phyloP scores from a whole-genome alignment of 2,888 invertebrate genomes.

The Athalia rosae region DNA sequence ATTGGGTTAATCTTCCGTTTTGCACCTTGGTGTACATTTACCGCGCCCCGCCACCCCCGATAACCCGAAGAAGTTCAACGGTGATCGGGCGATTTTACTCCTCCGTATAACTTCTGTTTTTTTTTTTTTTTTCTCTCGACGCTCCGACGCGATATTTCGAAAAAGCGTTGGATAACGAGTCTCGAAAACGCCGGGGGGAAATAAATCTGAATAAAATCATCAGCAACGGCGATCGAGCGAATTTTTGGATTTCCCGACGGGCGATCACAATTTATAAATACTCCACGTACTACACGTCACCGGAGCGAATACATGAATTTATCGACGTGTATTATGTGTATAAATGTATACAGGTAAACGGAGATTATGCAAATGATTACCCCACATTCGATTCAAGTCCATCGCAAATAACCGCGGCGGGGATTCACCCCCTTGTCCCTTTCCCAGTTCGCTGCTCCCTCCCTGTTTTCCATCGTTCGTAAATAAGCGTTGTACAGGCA shows the following conservation, averaged over 20 bases:
- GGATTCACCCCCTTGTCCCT: constrained; percentile 64
- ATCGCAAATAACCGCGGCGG: constrained; percentile 69
- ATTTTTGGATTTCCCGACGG: no score
- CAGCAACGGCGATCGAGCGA: no score
- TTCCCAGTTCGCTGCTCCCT: background rate
- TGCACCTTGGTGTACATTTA: background rate
- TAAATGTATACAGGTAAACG: constrained; percentile 47
- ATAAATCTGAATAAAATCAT: no score
- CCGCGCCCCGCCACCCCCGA: background rate
- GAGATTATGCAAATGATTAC: constrained; percentile 71
- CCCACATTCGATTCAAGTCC: constrained; percentile 67
- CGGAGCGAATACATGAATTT: background rate
- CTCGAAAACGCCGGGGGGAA: no score
- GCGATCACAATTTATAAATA: no score
- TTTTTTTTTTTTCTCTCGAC: no score
- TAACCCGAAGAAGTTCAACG: background rate
- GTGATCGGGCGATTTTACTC: no score
- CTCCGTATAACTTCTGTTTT: no score
- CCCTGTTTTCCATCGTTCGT: no score
- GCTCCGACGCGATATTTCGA: no score
- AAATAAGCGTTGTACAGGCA: no score
- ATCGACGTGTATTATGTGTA: background rate
- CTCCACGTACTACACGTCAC: no score
- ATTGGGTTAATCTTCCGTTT: constrained; percentile 29
- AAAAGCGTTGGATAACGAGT: background rate